A percentile compares a stretch with the other conserved stretches of the same genome.
Conservation (phyloP, 1,140 invertebrate genomes). For the Diploscapter pachys region DNA sequence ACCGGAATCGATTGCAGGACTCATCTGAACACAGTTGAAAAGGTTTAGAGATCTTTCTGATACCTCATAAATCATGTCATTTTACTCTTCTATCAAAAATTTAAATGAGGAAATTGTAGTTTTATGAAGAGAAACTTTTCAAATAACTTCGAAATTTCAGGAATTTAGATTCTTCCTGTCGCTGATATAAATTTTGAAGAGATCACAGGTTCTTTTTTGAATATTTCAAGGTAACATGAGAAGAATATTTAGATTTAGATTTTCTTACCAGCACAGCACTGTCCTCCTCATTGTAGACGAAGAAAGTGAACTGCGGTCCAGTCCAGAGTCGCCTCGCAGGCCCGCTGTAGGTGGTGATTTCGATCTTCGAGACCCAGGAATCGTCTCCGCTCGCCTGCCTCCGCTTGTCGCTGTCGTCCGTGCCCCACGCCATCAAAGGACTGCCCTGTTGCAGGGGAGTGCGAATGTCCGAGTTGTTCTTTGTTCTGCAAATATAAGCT, state of each 20-base stretch:
- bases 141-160: no score
- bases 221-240: no score
- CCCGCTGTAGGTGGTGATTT: slow-evolving; percentile 47
- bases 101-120: no score
- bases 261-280: slow-evolving; percentile 2
- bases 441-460: slow-evolving; percentile 18
- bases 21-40: no score
- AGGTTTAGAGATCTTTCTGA: no score
- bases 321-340: slow-evolving; percentile 57
- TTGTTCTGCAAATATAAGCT: slow-evolving; percentile 1
- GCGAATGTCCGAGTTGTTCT: slow-evolving; percentile 33
- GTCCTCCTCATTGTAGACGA: slow-evolving; percentile 37
- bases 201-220: no score
- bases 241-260: no score
- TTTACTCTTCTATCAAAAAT: no score
- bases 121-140: no score
- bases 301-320: slow-evolving; percentile 56
- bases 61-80: no score
- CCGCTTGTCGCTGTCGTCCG: slow-evolving; percentile 9
- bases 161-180: no score
- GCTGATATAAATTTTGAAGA: no score
- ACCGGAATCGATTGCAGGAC: slow-evolving; percentile 1
- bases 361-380: slow-evolving; percentile 7
- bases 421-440: slow-evolving; percentile 7
- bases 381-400: background rate